phyloP scores from a whole-genome alignment of 2,888 invertebrate species.

The Baronia brevicornis region DNA sequence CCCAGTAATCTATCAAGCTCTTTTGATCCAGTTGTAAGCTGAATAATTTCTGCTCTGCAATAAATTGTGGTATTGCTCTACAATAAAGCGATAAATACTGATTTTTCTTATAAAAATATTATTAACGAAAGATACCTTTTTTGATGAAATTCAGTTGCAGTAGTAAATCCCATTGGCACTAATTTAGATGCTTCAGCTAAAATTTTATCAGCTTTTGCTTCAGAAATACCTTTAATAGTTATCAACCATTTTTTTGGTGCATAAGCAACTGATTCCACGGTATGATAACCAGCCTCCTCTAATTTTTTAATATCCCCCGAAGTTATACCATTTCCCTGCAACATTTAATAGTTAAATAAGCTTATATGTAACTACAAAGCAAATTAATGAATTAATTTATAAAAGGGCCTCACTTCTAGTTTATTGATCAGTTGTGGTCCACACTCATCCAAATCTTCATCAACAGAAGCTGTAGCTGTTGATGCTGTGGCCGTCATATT shows the following conservation, averaged over 20 bases:
- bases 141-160: slow-evolving; percentile 96
- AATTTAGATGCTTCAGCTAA: slow-evolving; percentile 92
- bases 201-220: slow-evolving; percentile 97
- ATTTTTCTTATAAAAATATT: neutral
- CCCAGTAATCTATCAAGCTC: slow-evolving; percentile 94
- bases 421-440: slow-evolving; percentile 83
- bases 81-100: neutral
- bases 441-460: slow-evolving; percentile 79
- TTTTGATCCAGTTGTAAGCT: slow-evolving; percentile 95
- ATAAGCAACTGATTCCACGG: slow-evolving; percentile 96
- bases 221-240: slow-evolving; percentile 95
- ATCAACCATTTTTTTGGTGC: slow-evolving; percentile 94
- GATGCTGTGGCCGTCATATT: slow-evolving; percentile 64
- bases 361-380: neutral
- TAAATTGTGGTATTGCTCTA: neutral
- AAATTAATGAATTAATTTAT: too few relatives aligned
- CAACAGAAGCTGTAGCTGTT: slow-evolving; percentile 65
- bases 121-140: slow-evolving; percentile 75
- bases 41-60: slow-evolving; percentile 91
- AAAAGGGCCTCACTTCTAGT: slow-evolving; percentile 86
- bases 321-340: slow-evolving; percentile 92
- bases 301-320: slow-evolving; percentile 94
- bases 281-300: slow-evolving; percentile 94
- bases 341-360: slow-evolving; percentile 15
- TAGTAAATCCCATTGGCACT: slow-evolving; percentile 98